A percentile compares a stretch with the other conserved stretches of the same genome.
Evolutionary conservation across 2,888 invertebrate genomes (phyloP).

Genomic region (Carcina quercana): DNA sequence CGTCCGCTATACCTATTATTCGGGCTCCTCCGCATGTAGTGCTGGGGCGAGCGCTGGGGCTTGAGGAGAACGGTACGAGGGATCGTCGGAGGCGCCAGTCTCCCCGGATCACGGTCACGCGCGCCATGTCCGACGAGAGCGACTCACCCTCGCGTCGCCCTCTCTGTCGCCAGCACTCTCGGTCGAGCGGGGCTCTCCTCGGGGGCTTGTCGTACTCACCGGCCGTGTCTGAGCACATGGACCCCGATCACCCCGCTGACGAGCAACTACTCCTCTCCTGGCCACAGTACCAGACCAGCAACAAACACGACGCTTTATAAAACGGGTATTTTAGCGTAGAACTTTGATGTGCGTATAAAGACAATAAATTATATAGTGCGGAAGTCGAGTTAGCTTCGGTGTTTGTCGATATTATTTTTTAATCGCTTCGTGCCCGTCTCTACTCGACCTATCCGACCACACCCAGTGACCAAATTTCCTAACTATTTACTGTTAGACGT

Average conservation of each 20-base stretch:
- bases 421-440: slow-evolving; percentile 46
- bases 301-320: slow-evolving; percentile 56
- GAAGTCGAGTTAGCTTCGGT: slow-evolving; percentile 48
- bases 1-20: slow-evolving; percentile 62
- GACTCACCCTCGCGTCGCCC: slow-evolving; percentile 72
- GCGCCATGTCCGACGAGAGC: slow-evolving; percentile 83
- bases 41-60: slow-evolving; percentile 74
- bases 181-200: slow-evolving; percentile 66
- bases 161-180: slow-evolving; percentile 62
- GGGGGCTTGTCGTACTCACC: slow-evolving; percentile 65
- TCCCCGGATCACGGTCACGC: slow-evolving; percentile 81
- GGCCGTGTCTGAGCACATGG: slow-evolving; percentile 42
- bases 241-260: slow-evolving; percentile 45
- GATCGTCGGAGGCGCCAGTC: slow-evolving; percentile 69
- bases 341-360: slow-evolving; percentile 39
- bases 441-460: slow-evolving; percentile 51
- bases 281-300: slow-evolving; percentile 51
- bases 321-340: slow-evolving; percentile 47
- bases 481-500: slow-evolving; percentile 43
- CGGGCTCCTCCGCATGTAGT: slow-evolving; percentile 76
- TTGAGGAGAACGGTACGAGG: slow-evolving; percentile 52
- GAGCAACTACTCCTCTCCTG: slow-evolving; percentile 73
- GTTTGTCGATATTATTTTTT: slow-evolving; percentile 49
- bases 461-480: slow-evolving; percentile 64
- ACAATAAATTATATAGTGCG: slow-evolving; percentile 56